Evolutionary conservation across 1,140 invertebrate species (phyloP), one percentile per base, ranked within the genome.

Genomic region (Heterodera carotae): DNA sequence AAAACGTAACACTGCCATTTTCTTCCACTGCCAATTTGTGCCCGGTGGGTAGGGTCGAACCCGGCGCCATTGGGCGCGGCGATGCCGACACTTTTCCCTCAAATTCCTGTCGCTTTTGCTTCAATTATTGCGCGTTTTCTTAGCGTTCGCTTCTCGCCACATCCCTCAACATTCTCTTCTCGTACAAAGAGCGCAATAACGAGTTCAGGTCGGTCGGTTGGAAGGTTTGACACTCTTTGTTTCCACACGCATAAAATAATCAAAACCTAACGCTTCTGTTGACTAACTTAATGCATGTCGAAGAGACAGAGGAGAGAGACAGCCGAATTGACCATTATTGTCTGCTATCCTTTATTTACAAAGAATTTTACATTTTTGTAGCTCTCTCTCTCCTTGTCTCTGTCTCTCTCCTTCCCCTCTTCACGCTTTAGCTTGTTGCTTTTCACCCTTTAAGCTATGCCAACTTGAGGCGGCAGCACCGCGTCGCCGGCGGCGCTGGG

Each of bases 131-230:
- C 6, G 22, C 33, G 18, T 71, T 39, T 27, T 27, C 33, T 33
- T 48, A n/a, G 22, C 69, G 29, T 43, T 22, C 48, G 48, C 15
- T 5, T 31, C 31, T 29, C 33, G 33, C 72, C 72, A 12, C 25
- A 4, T 74, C 60, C 31, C 29, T 75, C 83, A 83, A 85, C 72
- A 84, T 83, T 84, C 81, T 83, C 75, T 83, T 83, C 80, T 84
- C 83, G 36, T 83, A 83, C 78, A 80, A 84, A 48, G 82, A 83
- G 71, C 83, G 82, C 29, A 83, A 83, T 67, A 84, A 84, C 36
- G 83, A 84, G 66, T 82, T 67, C 64, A 76, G 72, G 72, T 74
- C 56, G 36, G 64, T 34, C 29, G n/a, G 29, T 62, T 18, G 60
- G 60, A 10, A 10, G 60, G 60, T 62, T 62, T 62, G n/a, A 6